Evolutionary conservation across 2,113 vertebrate genomes (phyloP).

Genomic region (Mustelus asterias): DNA sequence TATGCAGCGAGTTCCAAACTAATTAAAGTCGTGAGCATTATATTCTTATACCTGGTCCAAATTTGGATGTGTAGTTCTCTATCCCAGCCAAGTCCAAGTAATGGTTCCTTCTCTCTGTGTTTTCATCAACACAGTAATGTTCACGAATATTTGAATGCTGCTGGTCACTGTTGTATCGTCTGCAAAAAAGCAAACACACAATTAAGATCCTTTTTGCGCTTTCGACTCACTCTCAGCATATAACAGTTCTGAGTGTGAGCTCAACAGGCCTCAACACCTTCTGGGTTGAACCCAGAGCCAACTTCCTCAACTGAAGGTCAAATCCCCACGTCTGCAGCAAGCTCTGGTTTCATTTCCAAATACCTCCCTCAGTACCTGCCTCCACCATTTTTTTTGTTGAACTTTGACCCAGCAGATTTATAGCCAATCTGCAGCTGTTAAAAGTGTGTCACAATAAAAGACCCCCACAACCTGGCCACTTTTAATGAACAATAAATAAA

Average conservation of each 20-base stretch:
- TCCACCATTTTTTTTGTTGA: not conserved
- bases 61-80: constrained; percentile 74
- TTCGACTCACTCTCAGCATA: not conserved
- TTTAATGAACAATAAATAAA: not conserved
- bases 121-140: constrained; percentile 73
- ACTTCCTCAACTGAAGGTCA: not conserved
- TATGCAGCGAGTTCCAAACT: not conserved
- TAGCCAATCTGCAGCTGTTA: not conserved
- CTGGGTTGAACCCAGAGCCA: not conserved
- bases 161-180: constrained; percentile 51
- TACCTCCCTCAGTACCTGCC: not conserved
- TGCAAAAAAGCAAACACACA: constrained; percentile 40
- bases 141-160: constrained; percentile 52
- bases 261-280: not conserved
- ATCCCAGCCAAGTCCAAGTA: constrained; percentile 75
- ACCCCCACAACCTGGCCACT: not conserved
- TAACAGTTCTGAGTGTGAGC: not conserved
- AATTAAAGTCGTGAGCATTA: not conserved
- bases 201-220: not conserved
- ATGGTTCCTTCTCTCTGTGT: constrained; percentile 76
- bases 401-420: not conserved
- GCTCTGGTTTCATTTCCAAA: not conserved
- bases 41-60: constrained; percentile 53
- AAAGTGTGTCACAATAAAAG: not conserved
- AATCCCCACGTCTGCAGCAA: not conserved